A percentile compares a stretch with the other conserved stretches of the same genome.
These are phyloP conservation scores for Cacatua alba DNA, from an alignment of 2,113 vertebrate genomes.

Conservation along the genomic window DNA sequence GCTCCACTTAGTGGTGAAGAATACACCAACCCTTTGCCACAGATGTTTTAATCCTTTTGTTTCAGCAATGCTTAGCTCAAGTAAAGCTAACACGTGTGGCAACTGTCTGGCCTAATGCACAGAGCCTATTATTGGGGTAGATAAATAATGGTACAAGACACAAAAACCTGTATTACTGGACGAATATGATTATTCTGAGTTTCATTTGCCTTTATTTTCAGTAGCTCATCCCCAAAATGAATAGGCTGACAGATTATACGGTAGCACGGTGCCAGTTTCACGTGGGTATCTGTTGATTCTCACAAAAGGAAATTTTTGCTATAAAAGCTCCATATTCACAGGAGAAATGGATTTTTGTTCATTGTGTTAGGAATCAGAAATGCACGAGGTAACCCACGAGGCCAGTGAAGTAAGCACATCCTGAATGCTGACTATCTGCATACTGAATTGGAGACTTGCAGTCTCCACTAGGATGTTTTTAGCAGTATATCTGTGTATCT, in stretches of 20 bases:
- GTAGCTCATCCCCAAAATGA: neutral
- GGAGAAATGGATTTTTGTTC: neutral
- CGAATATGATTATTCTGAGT: neutral
- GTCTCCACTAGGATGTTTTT: neutral
- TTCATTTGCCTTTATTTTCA: neutral
- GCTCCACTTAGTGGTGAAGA: neutral
- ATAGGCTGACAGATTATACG: neutral
- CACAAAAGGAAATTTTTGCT: neutral
- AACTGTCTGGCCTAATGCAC: neutral
- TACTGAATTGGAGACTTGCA: neutral
- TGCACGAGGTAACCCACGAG: neutral
- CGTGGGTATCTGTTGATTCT: neutral
- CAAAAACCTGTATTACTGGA: neutral
- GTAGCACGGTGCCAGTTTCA: neutral
- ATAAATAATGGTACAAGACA: neutral
- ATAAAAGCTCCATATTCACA: neutral
- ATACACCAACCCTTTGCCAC: neutral
- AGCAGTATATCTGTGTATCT: neutral
- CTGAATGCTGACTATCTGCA: neutral
- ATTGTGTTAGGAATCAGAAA: neutral
- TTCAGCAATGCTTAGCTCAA: neutral
- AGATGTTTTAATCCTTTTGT: neutral
- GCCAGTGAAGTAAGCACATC: neutral
- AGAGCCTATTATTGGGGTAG: neutral
- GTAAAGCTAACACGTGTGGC: neutral